A percentile compares a stretch with the other conserved stretches of the same genome.
phyloP scores from a whole-genome alignment of 2,797 vertebrate genomes.

The Rhynchonycteris naso region DNA sequence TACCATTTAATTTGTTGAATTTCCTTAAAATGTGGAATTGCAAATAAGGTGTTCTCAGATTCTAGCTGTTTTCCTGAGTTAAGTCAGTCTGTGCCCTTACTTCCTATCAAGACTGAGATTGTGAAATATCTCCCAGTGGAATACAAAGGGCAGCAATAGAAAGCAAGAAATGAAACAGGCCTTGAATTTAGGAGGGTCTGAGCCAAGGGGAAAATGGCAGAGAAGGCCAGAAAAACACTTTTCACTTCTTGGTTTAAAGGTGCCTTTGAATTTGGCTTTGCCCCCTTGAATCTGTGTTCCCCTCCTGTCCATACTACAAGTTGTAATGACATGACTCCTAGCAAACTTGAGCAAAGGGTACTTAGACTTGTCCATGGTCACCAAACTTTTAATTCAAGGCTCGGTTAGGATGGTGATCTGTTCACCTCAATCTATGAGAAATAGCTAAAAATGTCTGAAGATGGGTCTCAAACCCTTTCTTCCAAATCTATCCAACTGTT shows the following conservation, averaged over 20 bases:
- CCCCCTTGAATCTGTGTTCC: background rate
- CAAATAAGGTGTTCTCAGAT: background rate
- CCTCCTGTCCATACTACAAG: too few relatives aligned
- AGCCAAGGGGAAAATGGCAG: background rate
- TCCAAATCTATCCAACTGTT: too few relatives aligned
- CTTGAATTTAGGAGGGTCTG: background rate
- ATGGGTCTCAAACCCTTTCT: background rate
- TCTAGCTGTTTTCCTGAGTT: background rate
- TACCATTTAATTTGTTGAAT: background rate
- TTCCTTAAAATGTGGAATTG: background rate
- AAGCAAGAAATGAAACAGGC: background rate
- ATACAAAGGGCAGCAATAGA: rapidly evolving
- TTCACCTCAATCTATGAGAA: background rate
- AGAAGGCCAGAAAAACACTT: too few relatives aligned
- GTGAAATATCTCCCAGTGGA: background rate
- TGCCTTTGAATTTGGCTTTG: background rate
- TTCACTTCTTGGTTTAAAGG: background rate
- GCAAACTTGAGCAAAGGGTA: background rate
- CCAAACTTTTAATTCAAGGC: background rate
- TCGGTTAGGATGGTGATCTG: background rate
- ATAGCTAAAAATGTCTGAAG: background rate
- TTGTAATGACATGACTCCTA: background rate
- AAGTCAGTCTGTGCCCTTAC: background rate
- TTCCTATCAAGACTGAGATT: too few relatives aligned
- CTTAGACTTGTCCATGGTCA: rapidly evolving